phyloP scores from a whole-genome alignment of 2,888 invertebrate genomes.

The Zootermopsis nevadensis region DNA sequence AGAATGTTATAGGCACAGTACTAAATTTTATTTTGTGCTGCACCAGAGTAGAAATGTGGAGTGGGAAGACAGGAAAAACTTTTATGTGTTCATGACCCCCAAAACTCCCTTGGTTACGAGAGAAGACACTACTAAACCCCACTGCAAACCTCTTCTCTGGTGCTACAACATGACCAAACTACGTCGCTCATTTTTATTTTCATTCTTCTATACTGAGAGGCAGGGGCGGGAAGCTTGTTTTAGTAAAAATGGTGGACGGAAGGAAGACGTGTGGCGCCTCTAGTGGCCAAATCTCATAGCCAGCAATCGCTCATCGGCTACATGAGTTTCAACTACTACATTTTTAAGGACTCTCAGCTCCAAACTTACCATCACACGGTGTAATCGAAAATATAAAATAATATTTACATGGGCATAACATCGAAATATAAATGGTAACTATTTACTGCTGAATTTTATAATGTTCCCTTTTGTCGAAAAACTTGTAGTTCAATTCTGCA shows the following conservation, averaged over 20 bases:
- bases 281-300: not conserved
- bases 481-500: not conserved
- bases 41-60: not conserved
- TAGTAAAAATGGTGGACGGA: slow-evolving; percentile 17
- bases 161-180: not conserved
- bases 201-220: not conserved
- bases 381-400: not conserved
- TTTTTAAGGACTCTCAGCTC: not conserved
- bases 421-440: not conserved
- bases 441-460: not conserved
- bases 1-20: slow-evolving; percentile 10
- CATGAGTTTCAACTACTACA: not conserved
- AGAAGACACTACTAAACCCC: not conserved
- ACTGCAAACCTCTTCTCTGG: not conserved
- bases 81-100: slow-evolving; percentile 21
- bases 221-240: not conserved
- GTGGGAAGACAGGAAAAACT: not conserved
- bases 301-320: slow-evolving; percentile 24
- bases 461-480: not conserved
- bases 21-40: slow-evolving; percentile 31
- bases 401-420: not conserved
- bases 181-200: slow-evolving; percentile 9
- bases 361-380: not conserved
- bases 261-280: slow-evolving; percentile 24
- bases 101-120: slow-evolving; percentile 18